phyloP scores from a whole-genome alignment of 2,113 vertebrate species.

The Malurus cyaneus region DNA sequence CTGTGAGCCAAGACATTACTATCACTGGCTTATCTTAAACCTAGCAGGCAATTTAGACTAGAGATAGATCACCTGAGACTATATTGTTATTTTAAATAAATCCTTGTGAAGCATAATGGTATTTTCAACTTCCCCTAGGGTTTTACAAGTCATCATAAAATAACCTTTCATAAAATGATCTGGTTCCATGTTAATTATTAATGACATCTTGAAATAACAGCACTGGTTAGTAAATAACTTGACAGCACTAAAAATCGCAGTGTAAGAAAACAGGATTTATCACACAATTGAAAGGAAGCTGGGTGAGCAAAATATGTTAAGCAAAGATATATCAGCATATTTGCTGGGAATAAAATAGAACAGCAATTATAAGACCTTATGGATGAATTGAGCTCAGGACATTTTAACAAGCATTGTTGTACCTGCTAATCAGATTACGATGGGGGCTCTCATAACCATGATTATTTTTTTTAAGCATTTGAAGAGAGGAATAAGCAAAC shows the following conservation, averaged over 20 bases:
- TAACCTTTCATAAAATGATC: slow-evolving; percentile 41
- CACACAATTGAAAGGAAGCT: neutral
- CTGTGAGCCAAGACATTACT: slow-evolving; percentile 16
- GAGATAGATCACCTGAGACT: slow-evolving; percentile 2
- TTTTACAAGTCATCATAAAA: slow-evolving; percentile 28
- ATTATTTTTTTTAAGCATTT: neutral
- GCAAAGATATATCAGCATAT: neutral
- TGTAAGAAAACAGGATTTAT: slow-evolving; percentile 21
- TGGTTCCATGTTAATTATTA: slow-evolving; percentile 52
- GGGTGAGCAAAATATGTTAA: neutral
- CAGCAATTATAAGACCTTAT: neutral
- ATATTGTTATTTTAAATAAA: slow-evolving; percentile 51
- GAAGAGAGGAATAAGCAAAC: neutral
- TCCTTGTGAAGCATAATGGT: slow-evolving; percentile 21
- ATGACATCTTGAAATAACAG: slow-evolving; percentile 31
- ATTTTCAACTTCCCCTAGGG: slow-evolving; percentile 35
- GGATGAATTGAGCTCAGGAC: neutral
- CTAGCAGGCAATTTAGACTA: slow-evolving; percentile 45
- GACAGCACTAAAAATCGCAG: slow-evolving; percentile 7
- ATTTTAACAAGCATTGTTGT: neutral
- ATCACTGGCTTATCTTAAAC: slow-evolving; percentile 40
- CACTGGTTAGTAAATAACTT: slow-evolving; percentile 18
- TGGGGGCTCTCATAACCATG: neutral
- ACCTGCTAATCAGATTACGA: neutral
- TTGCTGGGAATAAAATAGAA: neutral